Conservation (phyloP, 2,113 vertebrate genomes). For the Barnardius zonarius region DNA sequence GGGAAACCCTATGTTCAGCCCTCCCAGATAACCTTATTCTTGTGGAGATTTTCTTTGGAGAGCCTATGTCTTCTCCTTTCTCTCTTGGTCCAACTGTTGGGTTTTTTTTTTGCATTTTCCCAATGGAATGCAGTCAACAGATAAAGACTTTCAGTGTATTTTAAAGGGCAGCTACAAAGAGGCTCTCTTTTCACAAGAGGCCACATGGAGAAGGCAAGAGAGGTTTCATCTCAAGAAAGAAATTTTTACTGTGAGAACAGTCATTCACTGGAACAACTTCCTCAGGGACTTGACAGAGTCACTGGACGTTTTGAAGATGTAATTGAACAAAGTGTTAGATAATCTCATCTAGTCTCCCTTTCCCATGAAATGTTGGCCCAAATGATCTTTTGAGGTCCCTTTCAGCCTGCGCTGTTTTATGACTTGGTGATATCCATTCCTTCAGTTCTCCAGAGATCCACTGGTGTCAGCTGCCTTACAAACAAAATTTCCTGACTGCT, state of each 20-base stretch:
- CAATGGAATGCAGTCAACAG: neutral
- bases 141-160: neutral
- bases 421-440: neutral
- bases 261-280: neutral
- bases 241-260: neutral
- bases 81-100: fast-evolving
- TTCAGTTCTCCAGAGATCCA: neutral
- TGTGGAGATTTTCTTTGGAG: neutral
- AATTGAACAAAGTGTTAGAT: neutral
- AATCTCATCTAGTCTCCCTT: neutral
- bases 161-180: neutral
- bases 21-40: neutral
- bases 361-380: neutral
- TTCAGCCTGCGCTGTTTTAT: neutral
- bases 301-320: neutral
- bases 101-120: neutral
- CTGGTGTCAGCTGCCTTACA: neutral
- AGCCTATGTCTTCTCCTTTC: neutral
- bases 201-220: neutral
- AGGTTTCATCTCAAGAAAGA: neutral
- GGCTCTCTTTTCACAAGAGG: neutral
- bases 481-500: neutral
- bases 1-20: neutral
- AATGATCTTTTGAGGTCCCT: neutral
- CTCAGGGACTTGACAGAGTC: neutral